Conservation (phyloP, 2,797 vertebrate species). For the Spheniscus humboldti region DNA sequence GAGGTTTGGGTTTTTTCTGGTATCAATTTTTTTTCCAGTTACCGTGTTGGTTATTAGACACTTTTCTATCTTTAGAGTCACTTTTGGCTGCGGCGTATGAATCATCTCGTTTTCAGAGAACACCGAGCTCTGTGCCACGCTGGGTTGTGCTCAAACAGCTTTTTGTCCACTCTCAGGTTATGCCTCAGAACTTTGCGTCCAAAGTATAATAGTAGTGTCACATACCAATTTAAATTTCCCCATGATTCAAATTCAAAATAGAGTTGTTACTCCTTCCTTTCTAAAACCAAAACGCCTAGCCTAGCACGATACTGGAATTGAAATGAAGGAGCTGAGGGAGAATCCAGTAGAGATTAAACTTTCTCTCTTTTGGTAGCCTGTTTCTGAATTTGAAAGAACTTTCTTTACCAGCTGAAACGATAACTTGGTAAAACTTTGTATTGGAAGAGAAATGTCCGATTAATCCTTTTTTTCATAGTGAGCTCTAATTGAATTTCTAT, state of each 20-base stretch:
- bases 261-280: not conserved
- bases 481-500: not conserved
- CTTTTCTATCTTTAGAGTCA: not conserved
- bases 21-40: not conserved
- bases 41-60: not conserved
- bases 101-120: not conserved
- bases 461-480: not conserved
- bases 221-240: not conserved
- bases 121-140: not conserved
- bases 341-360: not conserved
- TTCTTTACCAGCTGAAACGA: not conserved
- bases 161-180: not conserved
- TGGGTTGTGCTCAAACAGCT: not conserved
- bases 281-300: not conserved
- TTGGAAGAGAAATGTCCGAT: not conserved
- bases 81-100: not conserved
- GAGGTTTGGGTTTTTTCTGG: not conserved
- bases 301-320: not conserved
- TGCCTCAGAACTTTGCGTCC: not conserved
- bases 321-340: not conserved
- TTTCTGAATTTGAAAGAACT: not conserved
- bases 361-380: not conserved
- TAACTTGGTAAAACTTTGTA: not conserved
- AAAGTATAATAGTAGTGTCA: not conserved
- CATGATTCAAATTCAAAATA: not conserved